phyloP scores from a whole-genome alignment of 2,888 invertebrate genomes.

The Chelonus formosanus region DNA sequence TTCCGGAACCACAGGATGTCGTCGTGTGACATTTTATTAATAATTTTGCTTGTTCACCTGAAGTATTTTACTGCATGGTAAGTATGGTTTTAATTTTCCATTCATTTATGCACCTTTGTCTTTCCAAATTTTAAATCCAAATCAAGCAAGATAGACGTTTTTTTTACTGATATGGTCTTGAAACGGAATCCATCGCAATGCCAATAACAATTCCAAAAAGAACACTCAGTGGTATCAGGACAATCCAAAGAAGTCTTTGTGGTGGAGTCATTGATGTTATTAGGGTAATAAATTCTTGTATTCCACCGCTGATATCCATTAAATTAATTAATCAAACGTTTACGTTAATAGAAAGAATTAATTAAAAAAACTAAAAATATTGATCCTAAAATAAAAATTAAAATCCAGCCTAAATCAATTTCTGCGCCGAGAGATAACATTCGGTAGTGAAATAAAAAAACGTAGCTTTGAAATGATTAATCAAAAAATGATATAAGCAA shows the following conservation, averaged over 20 bases:
- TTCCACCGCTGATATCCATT: background rate
- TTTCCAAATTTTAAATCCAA: too few relatives aligned
- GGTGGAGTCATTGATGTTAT: background rate
- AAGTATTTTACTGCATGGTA: slow-evolving; percentile 52
- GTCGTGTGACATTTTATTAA: slow-evolving; percentile 48
- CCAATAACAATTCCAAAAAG: slow-evolving; percentile 21
- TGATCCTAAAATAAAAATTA: background rate
- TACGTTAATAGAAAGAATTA: background rate
- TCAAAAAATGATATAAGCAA: too few relatives aligned
- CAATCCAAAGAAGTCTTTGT: slow-evolving; percentile 10
- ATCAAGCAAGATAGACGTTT: too few relatives aligned
- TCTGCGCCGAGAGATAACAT: too few relatives aligned
- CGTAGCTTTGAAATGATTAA: too few relatives aligned
- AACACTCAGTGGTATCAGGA: slow-evolving; percentile 10
- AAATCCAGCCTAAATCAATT: slow-evolving; percentile 25
- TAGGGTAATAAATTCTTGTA: background rate
- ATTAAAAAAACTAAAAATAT: slow-evolving; percentile 16
- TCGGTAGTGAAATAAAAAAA: too few relatives aligned
- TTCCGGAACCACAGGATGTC: slow-evolving; percentile 50
- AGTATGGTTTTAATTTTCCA: slow-evolving; percentile 34
- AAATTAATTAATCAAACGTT: too few relatives aligned
- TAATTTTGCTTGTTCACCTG: slow-evolving; percentile 50
- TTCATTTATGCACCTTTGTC: background rate
- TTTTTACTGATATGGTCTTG: background rate
- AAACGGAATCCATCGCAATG: slow-evolving; percentile 12